Conservation (phyloP, 2,888 invertebrate genomes). For the Macrosiphum euphorbiae region DNA sequence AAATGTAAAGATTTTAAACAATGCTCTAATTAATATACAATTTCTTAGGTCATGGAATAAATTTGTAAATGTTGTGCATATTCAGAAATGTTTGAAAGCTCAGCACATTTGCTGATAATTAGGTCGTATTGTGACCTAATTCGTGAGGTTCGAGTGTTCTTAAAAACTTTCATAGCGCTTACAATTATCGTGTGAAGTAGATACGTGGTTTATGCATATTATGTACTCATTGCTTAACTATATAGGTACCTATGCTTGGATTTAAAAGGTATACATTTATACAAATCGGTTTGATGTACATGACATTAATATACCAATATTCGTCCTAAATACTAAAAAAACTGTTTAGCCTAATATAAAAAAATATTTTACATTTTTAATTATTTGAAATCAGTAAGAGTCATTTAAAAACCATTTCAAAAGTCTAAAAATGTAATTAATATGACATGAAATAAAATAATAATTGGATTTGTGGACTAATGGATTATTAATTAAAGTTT, state of each 20-base stretch:
- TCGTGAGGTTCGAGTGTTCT: conserved; percentile 27
- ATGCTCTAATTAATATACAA: not conserved
- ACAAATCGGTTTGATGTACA: not conserved
- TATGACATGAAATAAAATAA: not conserved
- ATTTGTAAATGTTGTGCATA: not conserved
- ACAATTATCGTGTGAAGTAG: conserved; percentile 14
- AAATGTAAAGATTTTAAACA: not conserved
- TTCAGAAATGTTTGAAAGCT: not conserved
- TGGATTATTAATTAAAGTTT: not conserved
- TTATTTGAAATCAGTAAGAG: not conserved
- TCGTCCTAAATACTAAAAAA: not conserved
- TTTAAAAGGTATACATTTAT: not conserved
- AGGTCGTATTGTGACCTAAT: conserved; percentile 42
- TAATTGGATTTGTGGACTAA: not conserved
- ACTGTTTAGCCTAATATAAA: not conserved
- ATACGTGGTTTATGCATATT: not conserved
- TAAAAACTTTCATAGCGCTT: not conserved
- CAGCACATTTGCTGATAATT: conserved; percentile 34
- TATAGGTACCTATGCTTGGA: not conserved
- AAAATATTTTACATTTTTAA: not conserved
- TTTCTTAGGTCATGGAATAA: not conserved
- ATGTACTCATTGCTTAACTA: not conserved
- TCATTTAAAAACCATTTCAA: not conserved
- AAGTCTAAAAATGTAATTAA: not conserved
- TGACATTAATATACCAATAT: not conserved